A percentile compares a stretch with the other conserved stretches of the same genome.
Evolutionary conservation across 2,797 vertebrate species (phyloP).

Genomic region (Euphonia xanthogaster): DNA sequence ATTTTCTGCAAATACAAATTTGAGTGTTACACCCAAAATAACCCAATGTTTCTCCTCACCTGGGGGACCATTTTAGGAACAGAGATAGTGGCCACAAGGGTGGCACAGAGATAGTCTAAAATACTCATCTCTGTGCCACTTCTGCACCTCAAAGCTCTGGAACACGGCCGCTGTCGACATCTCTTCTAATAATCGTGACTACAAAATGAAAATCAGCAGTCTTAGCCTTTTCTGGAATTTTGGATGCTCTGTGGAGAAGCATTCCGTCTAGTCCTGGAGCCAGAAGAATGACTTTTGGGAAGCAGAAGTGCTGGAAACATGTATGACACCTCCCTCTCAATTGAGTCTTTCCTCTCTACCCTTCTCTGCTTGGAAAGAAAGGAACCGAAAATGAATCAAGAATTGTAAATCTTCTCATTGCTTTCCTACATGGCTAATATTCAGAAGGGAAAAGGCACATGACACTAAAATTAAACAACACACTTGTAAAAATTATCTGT

Average conservation of each 20-base stretch:
- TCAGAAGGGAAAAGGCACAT: not conserved
- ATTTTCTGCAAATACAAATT: not conserved
- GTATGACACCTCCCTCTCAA: accelerated
- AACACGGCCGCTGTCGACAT: accelerated
- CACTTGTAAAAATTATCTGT: not conserved
- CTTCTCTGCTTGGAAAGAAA: not conserved
- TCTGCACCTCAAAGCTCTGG: not conserved
- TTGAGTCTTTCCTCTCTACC: not conserved
- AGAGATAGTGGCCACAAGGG: not conserved
- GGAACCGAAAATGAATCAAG: not conserved
- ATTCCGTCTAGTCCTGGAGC: not conserved
- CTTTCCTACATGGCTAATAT: not conserved
- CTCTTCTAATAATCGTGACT: not conserved
- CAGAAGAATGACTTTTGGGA: not conserved
- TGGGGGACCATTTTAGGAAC: not conserved
- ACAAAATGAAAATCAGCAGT: not conserved
- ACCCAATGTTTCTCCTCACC: not conserved
- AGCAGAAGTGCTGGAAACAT: not conserved
- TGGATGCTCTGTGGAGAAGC: not conserved
- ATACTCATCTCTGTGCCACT: not conserved
- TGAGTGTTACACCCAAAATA: accelerated
- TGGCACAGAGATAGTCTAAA: not conserved
- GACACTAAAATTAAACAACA: not conserved
- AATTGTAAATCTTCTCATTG: not conserved
- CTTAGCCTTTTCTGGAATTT: not conserved